A percentile compares a stretch with the other conserved stretches of the same genome.
Evolutionary conservation across 2,888 invertebrate genomes (phyloP).

Genomic region (Glaucopsyche alexis): DNA sequence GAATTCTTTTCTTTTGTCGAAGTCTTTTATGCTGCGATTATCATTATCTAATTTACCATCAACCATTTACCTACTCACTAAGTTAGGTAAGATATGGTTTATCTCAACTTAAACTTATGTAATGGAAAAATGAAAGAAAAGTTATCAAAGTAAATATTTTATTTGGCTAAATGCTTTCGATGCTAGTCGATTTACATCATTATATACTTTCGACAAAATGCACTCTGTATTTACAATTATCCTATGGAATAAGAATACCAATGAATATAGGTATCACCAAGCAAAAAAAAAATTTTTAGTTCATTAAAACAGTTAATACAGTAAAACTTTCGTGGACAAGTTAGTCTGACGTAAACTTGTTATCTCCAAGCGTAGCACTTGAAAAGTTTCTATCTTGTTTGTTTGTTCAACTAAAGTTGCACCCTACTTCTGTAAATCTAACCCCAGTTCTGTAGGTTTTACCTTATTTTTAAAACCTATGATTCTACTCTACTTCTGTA

Average conservation of each 20-base stretch:
- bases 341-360: slow-evolving; percentile 21
- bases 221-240: slow-evolving; percentile 21
- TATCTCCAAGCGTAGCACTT: slow-evolving; percentile 19
- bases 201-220: slow-evolving; percentile 11
- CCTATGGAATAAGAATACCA: slow-evolving; percentile 22
- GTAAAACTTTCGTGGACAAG: slow-evolving; percentile 10
- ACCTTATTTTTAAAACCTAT: too few species aligned
- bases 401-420: slow-evolving; percentile 7
- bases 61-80: too few species aligned
- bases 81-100: too few species aligned
- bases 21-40: too few species aligned
- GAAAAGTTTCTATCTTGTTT: slow-evolving; percentile 19
- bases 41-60: too few species aligned
- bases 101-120: background rate
- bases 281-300: background rate
- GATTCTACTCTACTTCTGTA: slow-evolving; percentile 47
- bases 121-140: background rate
- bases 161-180: slow-evolving; percentile 21
- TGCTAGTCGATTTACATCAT: background rate
- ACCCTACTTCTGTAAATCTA: background rate
- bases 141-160: background rate
- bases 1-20: background rate
- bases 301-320: background rate
- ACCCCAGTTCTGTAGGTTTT: background rate
- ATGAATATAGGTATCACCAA: background rate